Base-by-base conservation (phyloP, 2,888 invertebrate species). In the Macrosoma leucophasiata region DNA sequence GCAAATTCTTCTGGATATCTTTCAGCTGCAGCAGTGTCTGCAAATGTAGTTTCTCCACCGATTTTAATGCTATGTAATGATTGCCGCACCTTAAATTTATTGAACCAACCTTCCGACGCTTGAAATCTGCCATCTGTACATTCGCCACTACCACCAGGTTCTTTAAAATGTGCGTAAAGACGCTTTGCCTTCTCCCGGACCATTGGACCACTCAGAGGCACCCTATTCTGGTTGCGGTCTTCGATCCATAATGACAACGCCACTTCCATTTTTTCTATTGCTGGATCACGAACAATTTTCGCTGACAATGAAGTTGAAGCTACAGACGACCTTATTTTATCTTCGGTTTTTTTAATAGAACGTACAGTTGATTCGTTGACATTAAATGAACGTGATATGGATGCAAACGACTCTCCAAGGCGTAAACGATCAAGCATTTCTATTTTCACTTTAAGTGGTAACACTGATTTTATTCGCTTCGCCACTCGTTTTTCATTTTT, bases 161-260 rank as follows among this genome's bases (percentile, higher is more conserved):
- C 14, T 18, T 30, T 29, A 39, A 48, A 46, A 45, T 49, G 35
- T 6, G 43, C 43, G 38, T 49, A 52, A 46, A 52, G 43, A 47
- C 40, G 40, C 43, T 43, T 50, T 40, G 40, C 46, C 36, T 47
- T 47, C 38, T 47, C 43, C 29, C 43, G 39, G 37, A 49, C 29
- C 43, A 49, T 32, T 35, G 36, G 40, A 42, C 44, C 43, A 45
- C 33, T 49, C 40, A 46, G 39, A 18, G 44, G 45, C 39, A 48
- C 43, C 33, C 39, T 40, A 38, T 42, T 40, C 24, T 38, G 38
- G 26, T 36, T 50, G 36, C 41, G 42, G 39, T 48, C 43, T 46
- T 50, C 39, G 20, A 48, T 48, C 50, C 39, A 45, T 36, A 51
- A 46, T 44, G 43, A 46, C 39, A 49, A 47, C 40, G 46, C 41